Percentiles rank a stretch among this genome's conserved stretches.
phyloP scores from a whole-genome alignment of 2,888 invertebrate species.

The Microctonus brassicae region DNA sequence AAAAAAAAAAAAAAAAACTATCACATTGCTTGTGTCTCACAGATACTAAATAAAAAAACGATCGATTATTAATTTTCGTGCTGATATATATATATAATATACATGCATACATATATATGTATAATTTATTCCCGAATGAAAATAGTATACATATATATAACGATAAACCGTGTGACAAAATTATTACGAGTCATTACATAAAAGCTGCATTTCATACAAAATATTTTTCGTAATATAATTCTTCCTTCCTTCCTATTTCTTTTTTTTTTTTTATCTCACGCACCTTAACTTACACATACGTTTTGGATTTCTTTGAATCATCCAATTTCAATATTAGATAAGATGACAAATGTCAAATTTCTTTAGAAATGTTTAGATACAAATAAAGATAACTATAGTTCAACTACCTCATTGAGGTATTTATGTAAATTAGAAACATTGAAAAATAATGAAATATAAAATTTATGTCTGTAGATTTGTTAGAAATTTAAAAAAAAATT shows the following conservation, averaged over 20 bases:
- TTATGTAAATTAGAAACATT: background rate
- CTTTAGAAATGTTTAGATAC: background rate
- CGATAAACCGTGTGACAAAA: background rate
- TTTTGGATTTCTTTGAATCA: background rate
- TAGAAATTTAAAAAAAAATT: too few species aligned
- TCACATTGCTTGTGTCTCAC: too few species aligned
- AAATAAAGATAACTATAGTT: background rate
- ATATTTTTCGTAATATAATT: background rate
- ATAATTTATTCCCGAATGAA: background rate
- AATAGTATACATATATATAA: background rate
- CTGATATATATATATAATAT: background rate
- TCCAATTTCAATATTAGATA: background rate
- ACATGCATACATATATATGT: background rate
- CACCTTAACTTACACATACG: background rate
- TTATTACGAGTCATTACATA: background rate
- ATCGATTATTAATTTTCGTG: background rate
- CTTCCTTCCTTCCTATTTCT: background rate
- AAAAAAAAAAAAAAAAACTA: too few species aligned
- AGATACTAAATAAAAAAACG: too few species aligned
- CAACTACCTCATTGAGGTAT: background rate
- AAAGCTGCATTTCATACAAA: background rate
- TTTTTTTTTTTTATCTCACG: background rate
- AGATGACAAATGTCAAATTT: background rate
- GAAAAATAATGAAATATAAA: background rate
- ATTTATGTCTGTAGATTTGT: background rate